phyloP scores from a whole-genome alignment of 2,797 vertebrate genomes.

The Sebastes umbrosus region DNA sequence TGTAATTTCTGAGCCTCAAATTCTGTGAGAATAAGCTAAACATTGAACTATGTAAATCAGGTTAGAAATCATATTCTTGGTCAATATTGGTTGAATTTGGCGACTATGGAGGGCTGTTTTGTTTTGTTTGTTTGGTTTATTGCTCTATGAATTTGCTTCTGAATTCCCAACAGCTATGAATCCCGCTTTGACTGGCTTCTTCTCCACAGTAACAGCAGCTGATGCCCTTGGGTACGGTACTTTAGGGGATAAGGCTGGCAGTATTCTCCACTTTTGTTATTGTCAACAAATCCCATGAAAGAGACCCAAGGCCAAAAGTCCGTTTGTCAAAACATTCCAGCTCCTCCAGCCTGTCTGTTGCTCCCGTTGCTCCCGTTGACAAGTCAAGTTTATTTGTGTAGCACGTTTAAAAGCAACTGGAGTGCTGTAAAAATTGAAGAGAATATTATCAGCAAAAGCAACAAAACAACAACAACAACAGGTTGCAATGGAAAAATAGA shows the following conservation, averaged over 20 bases:
- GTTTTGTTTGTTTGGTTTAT: slow-evolving; percentile 9
- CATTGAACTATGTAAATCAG: background rate
- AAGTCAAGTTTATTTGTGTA: background rate
- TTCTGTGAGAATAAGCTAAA: background rate
- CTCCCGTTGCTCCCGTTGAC: background rate
- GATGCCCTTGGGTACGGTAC: background rate
- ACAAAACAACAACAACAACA: background rate
- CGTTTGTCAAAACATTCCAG: background rate
- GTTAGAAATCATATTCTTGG: background rate
- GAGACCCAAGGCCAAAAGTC: background rate
- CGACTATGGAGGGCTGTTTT: background rate
- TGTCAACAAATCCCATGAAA: background rate
- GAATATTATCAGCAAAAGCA: background rate
- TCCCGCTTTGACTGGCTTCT: background rate
- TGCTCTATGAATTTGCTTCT: background rate
- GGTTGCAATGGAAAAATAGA: too few species aligned
- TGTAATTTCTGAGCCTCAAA: background rate
- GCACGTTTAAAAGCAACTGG: background rate
- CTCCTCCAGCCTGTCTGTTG: background rate
- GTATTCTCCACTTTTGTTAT: background rate
- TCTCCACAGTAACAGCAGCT: background rate
- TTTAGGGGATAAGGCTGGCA: background rate
- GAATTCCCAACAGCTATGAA: background rate
- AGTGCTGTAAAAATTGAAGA: background rate
- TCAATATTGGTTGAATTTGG: background rate